Evolutionary conservation across 1,140 invertebrate genomes (phyloP), one percentile per base, ranked within the genome.

Genomic region (Phortica variegata): DNA sequence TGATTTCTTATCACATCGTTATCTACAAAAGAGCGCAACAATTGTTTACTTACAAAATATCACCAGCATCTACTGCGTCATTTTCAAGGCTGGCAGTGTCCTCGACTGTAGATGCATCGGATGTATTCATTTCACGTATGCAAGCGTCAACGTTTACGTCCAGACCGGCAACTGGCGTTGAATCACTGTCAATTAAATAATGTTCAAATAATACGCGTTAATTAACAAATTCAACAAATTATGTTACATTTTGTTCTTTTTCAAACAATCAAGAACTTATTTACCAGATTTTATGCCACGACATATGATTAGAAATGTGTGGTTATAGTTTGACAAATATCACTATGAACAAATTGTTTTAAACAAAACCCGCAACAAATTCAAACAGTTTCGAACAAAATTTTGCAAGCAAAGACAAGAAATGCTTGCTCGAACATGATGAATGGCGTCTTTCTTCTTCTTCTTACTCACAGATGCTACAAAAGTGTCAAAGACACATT

Each of bases 281-380:
- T 21, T 68, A 66, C 62, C 62, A 68, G 18, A 54, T 37, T 47
- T 60, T 62, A 13, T 60, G 51, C 43, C 50, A 57, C 29, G 62
- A 62, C 62, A 66, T 66, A 29, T 54, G 31, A 44, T 58, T 49
- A 2, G 50, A 47, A 43, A 54, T 58, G 32, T 54, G 10, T 6
- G 10, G 10, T 26, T 6, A 26, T 26, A 26, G 10, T 26, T 26
- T 26, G 10, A 26, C 23, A 6, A 6, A 10, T 26, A 26, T 26
- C 10, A 5, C 5, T 10, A 26, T 10, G 23, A 6, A 6, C 10
- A 6, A 26, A 26, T 6, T 26, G 10, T 26, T 5, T 26, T 26
- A n/a, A n/a, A n/a, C n/a, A n/a, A n/a, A n/a, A n/a, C 23, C 10
- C 10, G 5, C 5, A 26, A 26, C 23, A 26, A 26, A 26, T 26